phyloP scores from a whole-genome alignment of 2,888 invertebrate species.

The Ophion ventricosus region DNA sequence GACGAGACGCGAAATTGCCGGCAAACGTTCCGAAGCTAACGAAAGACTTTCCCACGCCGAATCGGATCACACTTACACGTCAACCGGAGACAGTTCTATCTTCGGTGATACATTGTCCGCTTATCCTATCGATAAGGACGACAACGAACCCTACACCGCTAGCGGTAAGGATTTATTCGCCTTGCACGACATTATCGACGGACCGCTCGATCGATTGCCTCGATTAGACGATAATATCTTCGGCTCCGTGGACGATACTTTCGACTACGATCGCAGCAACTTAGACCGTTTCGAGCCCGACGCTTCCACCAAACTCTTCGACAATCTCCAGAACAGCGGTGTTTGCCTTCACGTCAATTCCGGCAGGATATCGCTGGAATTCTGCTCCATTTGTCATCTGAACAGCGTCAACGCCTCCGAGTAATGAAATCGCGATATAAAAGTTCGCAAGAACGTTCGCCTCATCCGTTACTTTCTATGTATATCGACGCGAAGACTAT shows the following conservation, averaged over 20 bases:
- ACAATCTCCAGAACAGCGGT: constrained; percentile 82
- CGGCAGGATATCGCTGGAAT: constrained; percentile 85
- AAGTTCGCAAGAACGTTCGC: no score
- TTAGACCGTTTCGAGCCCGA: constrained; percentile 13
- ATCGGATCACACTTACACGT: constrained; percentile 46
- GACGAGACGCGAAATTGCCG: not conserved
- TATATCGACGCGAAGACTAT: no score
- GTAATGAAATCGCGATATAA: constrained; percentile 5
- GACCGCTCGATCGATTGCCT: constrained; percentile 42
- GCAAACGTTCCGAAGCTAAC: not conserved
- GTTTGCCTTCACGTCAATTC: constrained; percentile 86
- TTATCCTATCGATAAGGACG: not conserved
- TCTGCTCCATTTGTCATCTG: constrained; percentile 85
- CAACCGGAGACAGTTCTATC: constrained; percentile 20
- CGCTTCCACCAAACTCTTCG: constrained; percentile 64
- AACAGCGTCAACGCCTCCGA: constrained; percentile 77
- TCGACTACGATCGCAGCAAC: not conserved
- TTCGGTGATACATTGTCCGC: not conserved
- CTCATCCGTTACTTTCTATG: no score
- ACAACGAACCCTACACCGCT: not conserved
- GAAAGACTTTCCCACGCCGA: not conserved
- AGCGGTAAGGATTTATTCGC: not conserved
- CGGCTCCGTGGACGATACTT: constrained; percentile 4
- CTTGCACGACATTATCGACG: not conserved
- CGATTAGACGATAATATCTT: constrained; percentile 60